phyloP scores from a whole-genome alignment of 37 sponge, comb jelly and placozoan species.

The Cladorhizidae sp. region DNA sequence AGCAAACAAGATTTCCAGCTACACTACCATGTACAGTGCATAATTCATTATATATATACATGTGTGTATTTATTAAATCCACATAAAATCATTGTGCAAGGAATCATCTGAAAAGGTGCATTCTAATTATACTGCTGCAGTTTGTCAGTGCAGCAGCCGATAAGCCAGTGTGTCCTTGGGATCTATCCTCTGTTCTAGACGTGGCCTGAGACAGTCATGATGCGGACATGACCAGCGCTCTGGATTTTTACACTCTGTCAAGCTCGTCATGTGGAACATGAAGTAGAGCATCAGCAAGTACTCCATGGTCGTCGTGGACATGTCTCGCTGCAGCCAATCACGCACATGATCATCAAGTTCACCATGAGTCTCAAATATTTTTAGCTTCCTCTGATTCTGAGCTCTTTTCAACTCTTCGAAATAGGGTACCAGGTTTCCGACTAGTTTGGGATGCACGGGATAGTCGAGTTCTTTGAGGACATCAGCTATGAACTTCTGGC shows the following conservation, averaged over 20 bases:
- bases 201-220: background rate
- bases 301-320: background rate
- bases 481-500: background rate
- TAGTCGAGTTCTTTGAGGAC: background rate
- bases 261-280: background rate
- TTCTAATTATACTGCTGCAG: no score
- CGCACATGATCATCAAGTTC: background rate
- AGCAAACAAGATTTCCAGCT: no score
- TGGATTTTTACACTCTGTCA: background rate
- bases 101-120: no score
- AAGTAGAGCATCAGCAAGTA: constrained; percentile 15
- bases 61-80: no score
- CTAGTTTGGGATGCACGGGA: background rate
- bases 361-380: background rate
- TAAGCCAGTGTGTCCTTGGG: background rate
- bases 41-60: no score
- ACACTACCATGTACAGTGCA: no score
- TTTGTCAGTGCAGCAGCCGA: background rate
- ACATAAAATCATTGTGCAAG: no score
- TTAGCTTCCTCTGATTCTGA: background rate
- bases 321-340: background rate
- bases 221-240: constrained; percentile 5
- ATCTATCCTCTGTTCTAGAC: background rate
- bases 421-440: background rate
- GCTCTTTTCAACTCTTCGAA: background rate